Base-by-base conservation (phyloP, 2,888 invertebrate genomes). In the Periphyllus acericola region DNA sequence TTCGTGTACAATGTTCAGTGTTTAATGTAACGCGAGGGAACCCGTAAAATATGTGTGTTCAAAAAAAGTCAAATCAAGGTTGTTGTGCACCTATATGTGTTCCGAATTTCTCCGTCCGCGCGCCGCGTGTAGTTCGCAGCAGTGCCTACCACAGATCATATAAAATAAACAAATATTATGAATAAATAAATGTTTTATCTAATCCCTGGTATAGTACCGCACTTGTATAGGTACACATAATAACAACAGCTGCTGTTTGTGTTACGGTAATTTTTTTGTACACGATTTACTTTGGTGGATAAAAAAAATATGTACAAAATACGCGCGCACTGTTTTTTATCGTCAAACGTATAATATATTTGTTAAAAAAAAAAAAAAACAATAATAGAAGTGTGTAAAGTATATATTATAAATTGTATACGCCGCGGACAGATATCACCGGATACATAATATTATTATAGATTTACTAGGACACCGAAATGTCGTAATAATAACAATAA, bases 51-150 rank as follows among this genome's bases (percentile, higher is more conserved):
- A 3, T 11, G 68, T 29, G 68, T 68, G 11, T n/a, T n/a, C 3
- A 29, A 66, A 60, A 1, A 60, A 80, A 66, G 55, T 25, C 66
- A n/a, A 80, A 80, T 80, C 79, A 60, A 80, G 60, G 60, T 60
- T 80, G 36, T 14, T 25, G 52, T 1, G 66, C 21, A n/a, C 34
- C 34, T n/a, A n/a, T n/a, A n/a, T n/a, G n/a, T n/a, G n/a, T 32
- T 34, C 29, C 25, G 25, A 66, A 66, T 66, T 66, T 66, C 66
- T n/a, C 1, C 25, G n/a, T 3, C 66, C 66, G 66, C n/a, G 66
- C 21, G n/a, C 66, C 66, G 25, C 2, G n/a, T 66, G 25, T 2
- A 1, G n/a, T n/a, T n/a, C n/a, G n/a, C n/a, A n/a, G n/a, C n/a
- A n/a, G n/a, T n/a, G n/a, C n/a, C n/a, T n/a, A n/a, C n/a, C n/a